These are phyloP conservation scores for Helarctos malayanus DNA, from an alignment of 2,797 vertebrate genomes.

Conservation along the genomic window DNA sequence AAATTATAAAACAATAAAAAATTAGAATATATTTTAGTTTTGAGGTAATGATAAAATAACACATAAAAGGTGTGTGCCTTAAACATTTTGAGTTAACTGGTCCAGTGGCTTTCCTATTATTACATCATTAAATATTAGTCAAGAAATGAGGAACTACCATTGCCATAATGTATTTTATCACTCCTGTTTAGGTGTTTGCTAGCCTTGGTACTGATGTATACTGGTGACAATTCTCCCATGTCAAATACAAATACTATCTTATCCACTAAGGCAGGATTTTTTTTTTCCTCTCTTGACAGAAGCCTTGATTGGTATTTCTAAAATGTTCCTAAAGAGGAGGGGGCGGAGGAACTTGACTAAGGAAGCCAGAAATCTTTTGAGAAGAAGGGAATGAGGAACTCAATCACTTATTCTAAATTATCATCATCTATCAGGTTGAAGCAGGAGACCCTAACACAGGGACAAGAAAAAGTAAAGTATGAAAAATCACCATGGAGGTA, in stretches of 20 bases:
- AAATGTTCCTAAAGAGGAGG: background rate
- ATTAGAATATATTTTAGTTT: background rate
- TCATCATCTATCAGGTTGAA: background rate
- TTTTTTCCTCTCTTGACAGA: background rate
- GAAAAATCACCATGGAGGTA: background rate
- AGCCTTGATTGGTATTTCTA: background rate
- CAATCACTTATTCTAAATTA: background rate
- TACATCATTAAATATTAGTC: background rate
- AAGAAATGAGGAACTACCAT: background rate
- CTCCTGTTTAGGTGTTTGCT: background rate
- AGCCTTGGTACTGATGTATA: background rate
- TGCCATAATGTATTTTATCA: background rate
- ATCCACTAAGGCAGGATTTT: background rate
- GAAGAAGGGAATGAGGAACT: background rate
- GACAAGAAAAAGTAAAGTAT: background rate
- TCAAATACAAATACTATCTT: slow-evolving; percentile 22
- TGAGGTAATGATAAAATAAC: background rate
- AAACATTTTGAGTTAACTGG: slow-evolving; percentile 14
- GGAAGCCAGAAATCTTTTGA: background rate
- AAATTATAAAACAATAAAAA: background rate
- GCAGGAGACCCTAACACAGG: background rate
- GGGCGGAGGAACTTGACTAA: background rate
- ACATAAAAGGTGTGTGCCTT: background rate
- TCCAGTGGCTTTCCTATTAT: background rate
- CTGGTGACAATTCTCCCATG: background rate